A percentile compares a stretch with the other conserved stretches of the same genome.
These are phyloP conservation scores for Phaonia tiefii DNA, from an alignment of 2,888 invertebrate genomes.

Conservation along the genomic window DNA sequence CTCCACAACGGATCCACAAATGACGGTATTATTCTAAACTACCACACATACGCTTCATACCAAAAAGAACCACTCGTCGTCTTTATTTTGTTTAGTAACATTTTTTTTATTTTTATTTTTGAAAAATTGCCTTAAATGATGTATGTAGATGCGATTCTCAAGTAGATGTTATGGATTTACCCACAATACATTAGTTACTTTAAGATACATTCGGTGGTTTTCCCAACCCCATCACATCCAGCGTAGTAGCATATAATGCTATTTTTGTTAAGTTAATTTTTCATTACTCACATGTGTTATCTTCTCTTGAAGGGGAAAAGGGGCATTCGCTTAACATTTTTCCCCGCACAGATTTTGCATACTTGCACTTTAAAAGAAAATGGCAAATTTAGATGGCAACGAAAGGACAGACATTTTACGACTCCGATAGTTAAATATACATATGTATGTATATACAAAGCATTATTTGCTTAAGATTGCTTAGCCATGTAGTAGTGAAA, in stretches of 20 bases:
- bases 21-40: conserved; percentile 26
- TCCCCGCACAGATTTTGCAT: conserved; percentile 40
- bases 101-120: conserved; percentile 37
- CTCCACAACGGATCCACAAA: neutral
- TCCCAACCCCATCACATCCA: neutral
- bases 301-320: conserved; percentile 5
- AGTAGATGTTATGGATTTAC: conserved; percentile 7
- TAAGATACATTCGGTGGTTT: conserved; percentile 36
- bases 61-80: too few relatives aligned
- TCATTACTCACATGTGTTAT: conserved; percentile 45
- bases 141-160: conserved; percentile 39
- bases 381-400: too few relatives aligned
- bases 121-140: conserved; percentile 62
- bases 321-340: neutral
- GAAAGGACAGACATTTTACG: neutral
- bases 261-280: conserved; percentile 61
- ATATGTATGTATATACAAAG: conserved; percentile 22
- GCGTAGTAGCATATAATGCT: conserved; percentile 19
- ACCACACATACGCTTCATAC: conserved; percentile 1
- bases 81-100: conserved; percentile 21
- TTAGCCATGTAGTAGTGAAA: conserved; percentile 7
- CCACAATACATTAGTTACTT: conserved; percentile 49
- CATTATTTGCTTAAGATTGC: conserved; percentile 52
- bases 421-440: neutral
- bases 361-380: neutral